A percentile compares a stretch with the other conserved stretches of the same genome.
phyloP scores from a whole-genome alignment of 2,888 invertebrate genomes.

The Tetanocera ferruginea region DNA sequence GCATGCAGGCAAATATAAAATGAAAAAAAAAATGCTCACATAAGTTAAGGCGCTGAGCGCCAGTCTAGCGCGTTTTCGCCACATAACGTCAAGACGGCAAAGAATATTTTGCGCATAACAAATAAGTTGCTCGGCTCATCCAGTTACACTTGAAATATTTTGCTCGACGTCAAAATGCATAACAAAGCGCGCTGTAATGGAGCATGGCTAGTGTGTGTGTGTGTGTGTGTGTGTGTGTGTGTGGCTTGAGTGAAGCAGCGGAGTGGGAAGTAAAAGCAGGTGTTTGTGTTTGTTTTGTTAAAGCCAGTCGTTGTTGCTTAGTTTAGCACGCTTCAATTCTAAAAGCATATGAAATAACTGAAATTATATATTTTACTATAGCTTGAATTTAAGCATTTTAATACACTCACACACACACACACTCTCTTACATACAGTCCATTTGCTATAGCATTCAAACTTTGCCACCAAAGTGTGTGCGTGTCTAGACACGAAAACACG shows the following conservation, averaged over 20 bases:
- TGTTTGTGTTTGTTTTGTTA: neutral
- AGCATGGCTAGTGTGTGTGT: neutral
- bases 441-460: neutral
- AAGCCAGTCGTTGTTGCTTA: neutral
- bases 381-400: no score
- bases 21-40: neutral
- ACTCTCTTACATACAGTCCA: neutral
- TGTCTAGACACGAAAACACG: slow-evolving; percentile 25
- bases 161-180: neutral
- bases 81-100: slow-evolving; percentile 2
- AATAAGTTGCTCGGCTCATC: slow-evolving; percentile 6
- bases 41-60: slow-evolving; percentile 4
- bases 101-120: slow-evolving; percentile 3
- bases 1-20: neutral
- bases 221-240: no score
- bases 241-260: no score
- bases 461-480: neutral
- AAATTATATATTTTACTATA: no score
- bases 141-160: slow-evolving; percentile 15
- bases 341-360: neutral
- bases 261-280: neutral
- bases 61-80: neutral
- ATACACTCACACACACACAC: neutral
- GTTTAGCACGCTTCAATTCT: neutral
- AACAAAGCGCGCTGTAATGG: neutral